Conservation (phyloP, 2,113 vertebrate species). For the Glaucomys volans region DNA sequence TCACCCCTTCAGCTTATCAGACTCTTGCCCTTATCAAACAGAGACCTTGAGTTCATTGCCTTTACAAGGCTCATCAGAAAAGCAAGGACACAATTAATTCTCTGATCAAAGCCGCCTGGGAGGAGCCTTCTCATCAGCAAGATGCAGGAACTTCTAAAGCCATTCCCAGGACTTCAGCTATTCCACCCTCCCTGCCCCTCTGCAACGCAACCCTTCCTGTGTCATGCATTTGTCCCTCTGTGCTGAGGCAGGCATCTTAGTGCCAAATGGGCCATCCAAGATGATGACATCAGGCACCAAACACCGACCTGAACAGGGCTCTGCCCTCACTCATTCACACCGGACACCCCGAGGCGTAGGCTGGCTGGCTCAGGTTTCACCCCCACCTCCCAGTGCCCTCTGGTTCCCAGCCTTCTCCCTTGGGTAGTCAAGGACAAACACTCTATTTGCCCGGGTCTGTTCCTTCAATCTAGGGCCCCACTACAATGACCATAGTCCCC, state of each 20-base stretch:
- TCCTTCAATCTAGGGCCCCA: conserved; percentile 57
- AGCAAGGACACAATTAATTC: background rate
- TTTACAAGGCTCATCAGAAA: background rate
- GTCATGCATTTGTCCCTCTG: background rate
- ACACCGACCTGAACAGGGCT: background rate
- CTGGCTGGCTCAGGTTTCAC: background rate
- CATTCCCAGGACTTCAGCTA: background rate
- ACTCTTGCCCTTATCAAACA: background rate
- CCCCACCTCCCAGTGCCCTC: background rate
- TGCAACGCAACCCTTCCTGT: background rate
- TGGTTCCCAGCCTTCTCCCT: conserved; percentile 1
- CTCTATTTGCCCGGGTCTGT: conserved; percentile 39
- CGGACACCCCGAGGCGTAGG: background rate
- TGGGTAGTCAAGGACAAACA: conserved; percentile 57
- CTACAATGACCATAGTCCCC: background rate
- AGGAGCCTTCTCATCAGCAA: background rate
- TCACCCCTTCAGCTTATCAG: background rate
- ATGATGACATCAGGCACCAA: background rate
- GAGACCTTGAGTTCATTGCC: background rate
- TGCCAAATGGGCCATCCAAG: background rate
- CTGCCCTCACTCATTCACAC: background rate
- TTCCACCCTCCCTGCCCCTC: background rate
- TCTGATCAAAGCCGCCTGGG: background rate
- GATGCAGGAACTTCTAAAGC: background rate
- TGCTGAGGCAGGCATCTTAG: background rate